Evolutionary conservation across 2,113 vertebrate species (phyloP).

Genomic region (Cyphomyrus plagiostoma): DNA sequence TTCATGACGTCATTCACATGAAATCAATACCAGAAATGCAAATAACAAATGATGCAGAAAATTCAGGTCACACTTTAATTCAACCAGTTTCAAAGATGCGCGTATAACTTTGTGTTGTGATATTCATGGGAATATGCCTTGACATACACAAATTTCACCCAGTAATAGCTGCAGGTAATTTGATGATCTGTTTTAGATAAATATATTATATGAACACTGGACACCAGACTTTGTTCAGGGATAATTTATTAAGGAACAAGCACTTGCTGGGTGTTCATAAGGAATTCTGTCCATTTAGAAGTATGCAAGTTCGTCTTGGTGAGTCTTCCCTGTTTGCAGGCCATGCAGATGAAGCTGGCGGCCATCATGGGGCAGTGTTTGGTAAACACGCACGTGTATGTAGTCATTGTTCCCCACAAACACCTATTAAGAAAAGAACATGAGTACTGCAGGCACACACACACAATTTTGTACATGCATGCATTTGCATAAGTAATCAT

Average conservation of each 20-base stretch:
- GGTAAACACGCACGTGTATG: background rate
- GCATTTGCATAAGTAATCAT: background rate
- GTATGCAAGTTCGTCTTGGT: background rate
- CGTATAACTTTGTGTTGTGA: background rate
- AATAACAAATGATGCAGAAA: background rate
- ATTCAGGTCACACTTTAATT: background rate
- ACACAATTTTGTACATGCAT: background rate
- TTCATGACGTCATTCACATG: background rate
- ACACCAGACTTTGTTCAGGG: background rate
- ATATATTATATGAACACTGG: background rate
- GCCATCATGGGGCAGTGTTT: background rate
- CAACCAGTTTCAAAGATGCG: background rate
- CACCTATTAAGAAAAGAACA: slow-evolving; percentile 1
- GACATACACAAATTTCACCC: background rate
- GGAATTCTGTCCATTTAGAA: background rate
- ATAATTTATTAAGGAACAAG: background rate
- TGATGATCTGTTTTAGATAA: background rate
- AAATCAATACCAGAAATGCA: background rate
- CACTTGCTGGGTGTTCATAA: background rate
- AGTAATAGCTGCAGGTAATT: background rate
- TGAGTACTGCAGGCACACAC: background rate
- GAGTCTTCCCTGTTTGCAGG: background rate
- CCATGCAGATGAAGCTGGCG: background rate
- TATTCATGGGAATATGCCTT: background rate
- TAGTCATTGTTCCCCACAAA: background rate